Percentiles rank a stretch among this genome's conserved stretches.
Evolutionary conservation across 2,797 vertebrate genomes (phyloP).

Genomic region (Myioborus melanocephalus): DNA sequence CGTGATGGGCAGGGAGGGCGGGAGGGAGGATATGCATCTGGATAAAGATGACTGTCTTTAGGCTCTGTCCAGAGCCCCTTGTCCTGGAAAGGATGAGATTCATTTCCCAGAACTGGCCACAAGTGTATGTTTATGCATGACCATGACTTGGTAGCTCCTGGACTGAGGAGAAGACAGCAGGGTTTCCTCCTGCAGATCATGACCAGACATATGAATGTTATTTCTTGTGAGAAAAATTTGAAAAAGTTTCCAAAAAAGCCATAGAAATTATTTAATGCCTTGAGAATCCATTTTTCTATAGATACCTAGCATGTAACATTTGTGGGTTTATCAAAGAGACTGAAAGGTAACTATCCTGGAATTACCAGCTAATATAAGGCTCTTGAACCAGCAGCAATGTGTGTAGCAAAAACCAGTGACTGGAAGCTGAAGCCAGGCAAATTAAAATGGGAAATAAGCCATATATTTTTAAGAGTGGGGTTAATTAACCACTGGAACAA

Average conservation of each 20-base stretch:
- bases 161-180: not conserved
- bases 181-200: not conserved
- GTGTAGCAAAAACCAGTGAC: not conserved
- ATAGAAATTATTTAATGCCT: not conserved
- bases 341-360: not conserved
- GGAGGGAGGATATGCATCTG: not conserved
- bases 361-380: not conserved
- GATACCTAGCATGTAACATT: not conserved
- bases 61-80: not conserved
- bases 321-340: not conserved
- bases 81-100: not conserved
- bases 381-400: constrained; percentile 14
- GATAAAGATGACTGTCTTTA: not conserved
- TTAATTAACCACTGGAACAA: constrained; percentile 53
- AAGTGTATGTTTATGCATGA: not conserved
- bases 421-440: constrained; percentile 28
- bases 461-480: constrained; percentile 40
- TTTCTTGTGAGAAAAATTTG: not conserved
- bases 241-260: not conserved
- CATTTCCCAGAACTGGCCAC: not conserved
- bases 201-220: not conserved
- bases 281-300: not conserved
- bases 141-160: not conserved
- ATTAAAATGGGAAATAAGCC: constrained; percentile 44
- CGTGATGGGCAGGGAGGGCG: not conserved